phyloP scores from a whole-genome alignment of 2,113 vertebrate species.

The Bufo gargarizans region DNA sequence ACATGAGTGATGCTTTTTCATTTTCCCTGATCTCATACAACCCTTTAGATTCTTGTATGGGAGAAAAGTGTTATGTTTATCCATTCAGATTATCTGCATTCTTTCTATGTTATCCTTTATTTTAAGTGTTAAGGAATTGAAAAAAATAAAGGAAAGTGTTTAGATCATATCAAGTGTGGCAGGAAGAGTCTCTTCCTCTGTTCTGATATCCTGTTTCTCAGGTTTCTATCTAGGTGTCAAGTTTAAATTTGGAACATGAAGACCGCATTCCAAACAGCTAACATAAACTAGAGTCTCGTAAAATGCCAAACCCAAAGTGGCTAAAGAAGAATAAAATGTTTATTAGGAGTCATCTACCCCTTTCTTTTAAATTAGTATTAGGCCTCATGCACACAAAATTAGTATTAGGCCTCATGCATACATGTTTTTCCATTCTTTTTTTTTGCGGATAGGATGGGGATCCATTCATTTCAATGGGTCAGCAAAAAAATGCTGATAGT shows the following conservation, averaged over 20 bases:
- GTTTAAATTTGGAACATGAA: constrained; percentile 67
- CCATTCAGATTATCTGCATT: background rate
- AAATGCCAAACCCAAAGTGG: background rate
- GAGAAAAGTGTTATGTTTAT: background rate
- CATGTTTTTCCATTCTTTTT: no score
- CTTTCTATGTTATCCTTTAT: background rate
- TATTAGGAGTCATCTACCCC: background rate
- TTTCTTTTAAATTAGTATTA: no score
- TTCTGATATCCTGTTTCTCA: constrained; percentile 70
- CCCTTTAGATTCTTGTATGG: background rate
- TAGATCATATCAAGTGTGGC: constrained; percentile 62
- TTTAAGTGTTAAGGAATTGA: constrained; percentile 34
- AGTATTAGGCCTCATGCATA: no score
- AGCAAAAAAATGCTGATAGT: no score
- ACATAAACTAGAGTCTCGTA: constrained; percentile 18
- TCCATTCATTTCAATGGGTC: no score
- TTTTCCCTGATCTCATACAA: background rate
- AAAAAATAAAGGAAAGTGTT: constrained; percentile 49
- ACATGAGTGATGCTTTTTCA: background rate
- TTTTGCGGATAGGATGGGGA: no score
- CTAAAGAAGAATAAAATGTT: background rate
- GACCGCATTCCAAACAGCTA: constrained; percentile 60
- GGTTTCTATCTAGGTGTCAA: constrained; percentile 64
- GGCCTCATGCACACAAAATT: no score
- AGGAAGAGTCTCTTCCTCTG: constrained; percentile 67